phyloP scores from a whole-genome alignment of 64 coral and sea anemone species.

The Porites lutea region DNA sequence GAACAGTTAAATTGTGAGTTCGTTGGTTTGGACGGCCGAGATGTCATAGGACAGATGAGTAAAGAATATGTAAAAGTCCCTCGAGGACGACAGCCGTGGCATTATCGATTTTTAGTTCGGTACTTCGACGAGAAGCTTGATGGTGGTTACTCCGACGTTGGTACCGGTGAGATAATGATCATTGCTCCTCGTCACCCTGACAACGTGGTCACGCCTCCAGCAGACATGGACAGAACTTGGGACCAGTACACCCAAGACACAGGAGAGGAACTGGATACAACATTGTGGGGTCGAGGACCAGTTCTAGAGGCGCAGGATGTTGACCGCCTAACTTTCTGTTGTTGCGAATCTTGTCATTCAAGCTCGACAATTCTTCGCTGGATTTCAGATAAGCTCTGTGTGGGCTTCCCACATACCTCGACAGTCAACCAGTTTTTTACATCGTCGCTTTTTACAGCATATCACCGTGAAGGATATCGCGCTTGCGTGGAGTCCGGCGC shows the following conservation, averaged over 20 bases:
- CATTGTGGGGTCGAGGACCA: slow-evolving; percentile 66
- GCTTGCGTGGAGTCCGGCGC: slow-evolving; percentile 43
- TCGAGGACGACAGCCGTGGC: slow-evolving; percentile 51
- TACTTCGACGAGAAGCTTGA: slow-evolving; percentile 69
- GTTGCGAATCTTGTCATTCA: slow-evolving; percentile 82
- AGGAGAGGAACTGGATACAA: slow-evolving; percentile 52
- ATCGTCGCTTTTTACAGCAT: slow-evolving; percentile 23
- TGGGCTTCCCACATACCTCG: slow-evolving; percentile 64
- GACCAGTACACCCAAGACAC: slow-evolving; percentile 50
- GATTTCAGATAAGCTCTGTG: slow-evolving; percentile 68
- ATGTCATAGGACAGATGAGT: slow-evolving; percentile 74
- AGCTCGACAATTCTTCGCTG: slow-evolving; percentile 31
- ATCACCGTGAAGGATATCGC: slow-evolving; percentile 57
- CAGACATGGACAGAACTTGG: slow-evolving; percentile 65
- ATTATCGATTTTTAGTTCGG: slow-evolving; percentile 81
- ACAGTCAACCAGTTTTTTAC: slow-evolving; percentile 62
- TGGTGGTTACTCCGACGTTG: slow-evolving; percentile 47
- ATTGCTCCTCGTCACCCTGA: slow-evolving; percentile 69
- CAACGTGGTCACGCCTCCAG: slow-evolving; percentile 37
- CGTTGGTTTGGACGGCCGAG: slow-evolving; percentile 71
- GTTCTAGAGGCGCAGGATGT: slow-evolving; percentile 64
- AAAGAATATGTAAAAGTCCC: slow-evolving; percentile 78
- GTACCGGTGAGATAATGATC: slow-evolving; percentile 72
- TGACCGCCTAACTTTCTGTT: slow-evolving; percentile 81
- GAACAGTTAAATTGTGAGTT: slow-evolving; percentile 80